These are phyloP conservation scores for Cremastinae sp. DNA, from an alignment of 2,888 invertebrate species.

Conservation along the genomic window DNA sequence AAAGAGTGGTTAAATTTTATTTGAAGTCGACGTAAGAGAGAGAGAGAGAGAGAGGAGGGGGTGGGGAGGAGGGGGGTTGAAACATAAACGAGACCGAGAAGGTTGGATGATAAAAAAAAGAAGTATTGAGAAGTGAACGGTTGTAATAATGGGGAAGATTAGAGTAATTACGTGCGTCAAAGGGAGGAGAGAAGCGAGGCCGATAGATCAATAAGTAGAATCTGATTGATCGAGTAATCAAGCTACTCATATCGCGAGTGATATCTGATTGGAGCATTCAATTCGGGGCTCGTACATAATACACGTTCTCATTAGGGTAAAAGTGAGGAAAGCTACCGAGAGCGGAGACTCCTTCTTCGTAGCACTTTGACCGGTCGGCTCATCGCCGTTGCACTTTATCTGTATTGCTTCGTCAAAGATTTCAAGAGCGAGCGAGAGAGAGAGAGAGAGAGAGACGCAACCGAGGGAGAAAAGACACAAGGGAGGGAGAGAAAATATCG, in stretches of 20 bases:
- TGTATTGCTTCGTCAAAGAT: constrained; percentile 55
- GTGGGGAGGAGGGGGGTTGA: too few species aligned
- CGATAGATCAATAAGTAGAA: not conserved
- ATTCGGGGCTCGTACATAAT: constrained; percentile 30
- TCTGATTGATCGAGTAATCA: not conserved
- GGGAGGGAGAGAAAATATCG: too few species aligned
- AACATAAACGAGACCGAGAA: not conserved
- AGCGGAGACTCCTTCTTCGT: constrained; percentile 55
- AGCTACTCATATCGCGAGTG: constrained; percentile 13
- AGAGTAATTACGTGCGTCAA: not conserved
- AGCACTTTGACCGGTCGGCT: constrained; percentile 52
- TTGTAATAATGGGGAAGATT: not conserved
- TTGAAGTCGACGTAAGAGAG: too few species aligned
- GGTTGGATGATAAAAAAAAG: not conserved
- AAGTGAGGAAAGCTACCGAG: constrained; percentile 37
- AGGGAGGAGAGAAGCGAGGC: too few species aligned
- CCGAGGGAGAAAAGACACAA: constrained; percentile 33
- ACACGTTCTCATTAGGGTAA: constrained; percentile 49
- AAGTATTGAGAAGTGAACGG: not conserved
- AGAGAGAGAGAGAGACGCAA: constrained; percentile 26
- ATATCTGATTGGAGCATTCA: constrained; percentile 33
- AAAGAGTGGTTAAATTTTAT: too few species aligned
- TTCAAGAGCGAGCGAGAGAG: constrained; percentile 48
- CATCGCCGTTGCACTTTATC: constrained; percentile 22
- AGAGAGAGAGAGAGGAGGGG: too few species aligned